Evolutionary conservation across 2,888 invertebrate species (phyloP).

Genomic region (Notodromas monacha): DNA sequence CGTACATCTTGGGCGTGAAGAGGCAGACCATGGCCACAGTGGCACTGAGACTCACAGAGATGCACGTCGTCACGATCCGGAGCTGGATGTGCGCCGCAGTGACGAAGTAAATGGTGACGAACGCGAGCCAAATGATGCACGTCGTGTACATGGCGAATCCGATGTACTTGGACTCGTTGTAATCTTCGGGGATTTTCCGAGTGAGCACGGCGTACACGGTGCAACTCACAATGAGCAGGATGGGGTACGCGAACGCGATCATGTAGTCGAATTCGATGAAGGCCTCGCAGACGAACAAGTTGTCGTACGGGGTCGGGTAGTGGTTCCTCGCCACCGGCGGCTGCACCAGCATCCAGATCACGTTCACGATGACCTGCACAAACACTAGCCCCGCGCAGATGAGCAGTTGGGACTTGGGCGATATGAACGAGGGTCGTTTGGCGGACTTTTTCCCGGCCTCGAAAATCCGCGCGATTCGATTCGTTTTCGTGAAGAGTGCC

Average conservation of each 20-base stretch:
- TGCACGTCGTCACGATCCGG: slow-evolving; percentile 37
- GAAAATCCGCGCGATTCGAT: slow-evolving; percentile 35
- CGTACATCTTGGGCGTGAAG: slow-evolving; percentile 39
- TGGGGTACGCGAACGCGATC: slow-evolving; percentile 50
- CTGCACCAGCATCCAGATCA: slow-evolving; percentile 35
- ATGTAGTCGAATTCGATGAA: slow-evolving; percentile 39
- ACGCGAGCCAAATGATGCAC: slow-evolving; percentile 88
- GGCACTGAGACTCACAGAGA: slow-evolving; percentile 40
- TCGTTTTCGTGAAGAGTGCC: slow-evolving; percentile 38
- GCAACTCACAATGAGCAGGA: slow-evolving; percentile 37
- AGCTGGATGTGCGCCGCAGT: slow-evolving; percentile 46
- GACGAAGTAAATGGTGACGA: slow-evolving; percentile 84
- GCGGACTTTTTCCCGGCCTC: slow-evolving; percentile 33
- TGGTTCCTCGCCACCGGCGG: slow-evolving; percentile 29
- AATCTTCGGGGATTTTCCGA: slow-evolving; percentile 87
- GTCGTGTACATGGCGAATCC: slow-evolving; percentile 97
- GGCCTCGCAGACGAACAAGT: slow-evolving; percentile 33
- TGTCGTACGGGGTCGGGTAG: slow-evolving; percentile 25
- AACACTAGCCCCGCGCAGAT: no score
- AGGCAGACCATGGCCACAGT: slow-evolving; percentile 36
- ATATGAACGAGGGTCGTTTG: slow-evolving; percentile 35
- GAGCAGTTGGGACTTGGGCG: slow-evolving; percentile 35
- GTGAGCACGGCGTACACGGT: slow-evolving; percentile 84
- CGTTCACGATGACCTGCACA: slow-evolving; percentile 30
- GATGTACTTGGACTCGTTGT: slow-evolving; percentile 37